These are phyloP conservation scores for Oasisia sp. DNA, from an alignment of 2,888 invertebrate species.

Conservation along the genomic window DNA sequence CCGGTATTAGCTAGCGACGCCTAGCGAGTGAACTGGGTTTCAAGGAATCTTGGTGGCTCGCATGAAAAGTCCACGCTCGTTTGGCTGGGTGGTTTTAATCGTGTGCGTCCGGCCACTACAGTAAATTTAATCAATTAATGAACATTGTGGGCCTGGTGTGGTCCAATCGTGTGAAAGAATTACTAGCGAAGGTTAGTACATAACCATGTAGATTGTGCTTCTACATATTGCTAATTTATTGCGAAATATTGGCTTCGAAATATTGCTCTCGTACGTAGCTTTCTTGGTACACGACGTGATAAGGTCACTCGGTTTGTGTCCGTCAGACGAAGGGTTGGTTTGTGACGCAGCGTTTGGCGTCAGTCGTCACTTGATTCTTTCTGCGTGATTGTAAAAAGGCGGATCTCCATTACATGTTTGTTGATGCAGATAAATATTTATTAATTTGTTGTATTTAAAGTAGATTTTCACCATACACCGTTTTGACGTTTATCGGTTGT, in stretches of 20 bases:
- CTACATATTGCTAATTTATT: not conserved
- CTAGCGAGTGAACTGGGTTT: not conserved
- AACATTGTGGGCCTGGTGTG: not conserved
- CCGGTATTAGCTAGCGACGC: not conserved
- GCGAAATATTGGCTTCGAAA: not conserved
- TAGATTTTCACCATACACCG: not conserved
- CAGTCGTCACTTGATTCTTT: not conserved
- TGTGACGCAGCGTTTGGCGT: slow-evolving; percentile 5
- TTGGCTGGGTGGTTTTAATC: not conserved
- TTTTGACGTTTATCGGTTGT: not conserved
- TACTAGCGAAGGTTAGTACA: not conserved
- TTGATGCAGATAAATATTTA: not conserved
- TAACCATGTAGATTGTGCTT: not conserved
- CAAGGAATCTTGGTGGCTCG: not conserved
- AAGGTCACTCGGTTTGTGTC: not conserved
- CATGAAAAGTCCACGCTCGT: slow-evolving; percentile 8
- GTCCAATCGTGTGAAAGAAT: not conserved
- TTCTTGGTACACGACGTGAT: not conserved
- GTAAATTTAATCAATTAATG: not conserved
- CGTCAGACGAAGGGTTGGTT: not conserved
- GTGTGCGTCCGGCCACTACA: not conserved
- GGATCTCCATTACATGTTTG: not conserved
- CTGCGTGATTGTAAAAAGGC: not conserved
- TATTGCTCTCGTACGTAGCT: not conserved
- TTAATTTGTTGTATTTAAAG: not conserved